These are phyloP conservation scores for Brachionus sp. DNA, from an alignment of 1,140 invertebrate species.

Conservation along the genomic window DNA sequence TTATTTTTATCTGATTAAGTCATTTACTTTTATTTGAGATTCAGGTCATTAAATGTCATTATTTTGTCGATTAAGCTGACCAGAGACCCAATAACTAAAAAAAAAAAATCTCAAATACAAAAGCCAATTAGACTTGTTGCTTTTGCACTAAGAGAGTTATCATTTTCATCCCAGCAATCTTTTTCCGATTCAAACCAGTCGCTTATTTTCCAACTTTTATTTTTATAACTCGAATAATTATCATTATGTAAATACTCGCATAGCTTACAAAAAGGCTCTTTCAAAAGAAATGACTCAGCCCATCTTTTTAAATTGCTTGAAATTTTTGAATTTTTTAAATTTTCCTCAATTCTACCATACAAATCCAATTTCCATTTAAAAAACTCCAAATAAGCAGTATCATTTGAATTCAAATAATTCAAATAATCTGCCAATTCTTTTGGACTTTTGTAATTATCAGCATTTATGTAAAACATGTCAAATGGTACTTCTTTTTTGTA, in stretches of 20 bases:
- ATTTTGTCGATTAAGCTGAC: neutral
- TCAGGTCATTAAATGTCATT: neutral
- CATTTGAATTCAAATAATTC: conserved; percentile 8
- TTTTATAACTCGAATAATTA: neutral
- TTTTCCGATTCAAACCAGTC: neutral
- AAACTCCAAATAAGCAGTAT: conserved; percentile 40
- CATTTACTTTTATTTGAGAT: too few species aligned
- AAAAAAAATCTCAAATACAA: neutral
- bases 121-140: neutral
- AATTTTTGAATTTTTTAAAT: neutral
- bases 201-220: neutral
- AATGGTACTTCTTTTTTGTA: neutral
- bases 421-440: conserved; percentile 45
- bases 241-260: conserved; percentile 24
- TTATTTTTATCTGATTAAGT: too few species aligned
- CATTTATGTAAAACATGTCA: conserved; percentile 8
- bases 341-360: neutral
- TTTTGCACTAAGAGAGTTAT: neutral
- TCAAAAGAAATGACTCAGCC: neutral
- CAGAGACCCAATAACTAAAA: neutral
- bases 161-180: conserved; percentile 24
- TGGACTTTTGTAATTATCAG: neutral
- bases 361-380: conserved; percentile 41
- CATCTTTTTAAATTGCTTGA: neutral
- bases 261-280: conserved; percentile 17